Conservation (phyloP, 64 coral and sea anemone species). For the Stichodactyla mertensii region DNA sequence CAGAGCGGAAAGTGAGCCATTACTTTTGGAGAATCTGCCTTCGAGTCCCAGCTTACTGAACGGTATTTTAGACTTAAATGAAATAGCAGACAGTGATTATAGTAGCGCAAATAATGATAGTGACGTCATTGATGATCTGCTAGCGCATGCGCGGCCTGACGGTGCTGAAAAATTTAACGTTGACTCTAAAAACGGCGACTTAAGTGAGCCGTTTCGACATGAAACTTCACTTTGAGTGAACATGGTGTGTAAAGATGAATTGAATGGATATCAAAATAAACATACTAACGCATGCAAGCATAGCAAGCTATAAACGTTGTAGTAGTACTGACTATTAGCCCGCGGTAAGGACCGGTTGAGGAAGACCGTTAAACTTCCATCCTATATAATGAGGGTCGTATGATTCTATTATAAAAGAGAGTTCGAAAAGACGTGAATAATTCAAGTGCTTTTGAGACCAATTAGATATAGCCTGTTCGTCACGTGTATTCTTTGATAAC, state of each 20-base stretch:
- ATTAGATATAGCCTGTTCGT: no score
- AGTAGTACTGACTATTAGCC: neutral
- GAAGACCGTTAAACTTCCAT: neutral
- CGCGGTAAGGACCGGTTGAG: neutral
- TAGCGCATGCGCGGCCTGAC: neutral
- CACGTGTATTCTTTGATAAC: no score
- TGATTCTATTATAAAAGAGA: neutral
- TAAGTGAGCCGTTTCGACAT: neutral
- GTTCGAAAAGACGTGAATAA: no score
- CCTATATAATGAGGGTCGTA: constrained; percentile 2
- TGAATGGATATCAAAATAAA: neutral
- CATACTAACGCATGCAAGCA: constrained; percentile 1
- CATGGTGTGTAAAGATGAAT: neutral
- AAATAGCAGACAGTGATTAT: neutral
- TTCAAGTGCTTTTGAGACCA: no score
- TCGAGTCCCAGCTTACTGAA: neutral
- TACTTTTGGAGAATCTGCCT: neutral
- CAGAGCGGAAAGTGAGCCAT: neutral
- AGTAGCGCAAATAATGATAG: neutral
- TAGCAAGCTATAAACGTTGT: neutral
- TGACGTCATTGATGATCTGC: neutral
- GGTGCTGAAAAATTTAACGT: neutral
- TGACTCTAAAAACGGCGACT: neutral
- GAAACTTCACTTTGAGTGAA: constrained; percentile 1
- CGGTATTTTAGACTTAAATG: neutral